Evolutionary conservation across 2,113 vertebrate species (phyloP), one percentile per base, ranked within the genome.

Genomic region (Glaucomys volans): DNA sequence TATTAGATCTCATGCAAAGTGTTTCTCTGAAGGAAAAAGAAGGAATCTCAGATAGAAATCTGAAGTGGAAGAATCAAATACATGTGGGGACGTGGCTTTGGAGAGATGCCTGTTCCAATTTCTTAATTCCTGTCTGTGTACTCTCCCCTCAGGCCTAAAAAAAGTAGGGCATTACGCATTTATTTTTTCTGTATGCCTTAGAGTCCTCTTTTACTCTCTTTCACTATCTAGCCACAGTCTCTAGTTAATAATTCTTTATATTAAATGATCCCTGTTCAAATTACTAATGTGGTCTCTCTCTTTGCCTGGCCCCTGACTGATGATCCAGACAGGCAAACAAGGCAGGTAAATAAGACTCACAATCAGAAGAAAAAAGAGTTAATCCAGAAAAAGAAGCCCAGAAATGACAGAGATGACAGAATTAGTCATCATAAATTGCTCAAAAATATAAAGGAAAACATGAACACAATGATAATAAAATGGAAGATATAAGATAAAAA

Each of bases 91-190:
- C 59, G 24, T 6, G 30, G 37, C n/a, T 42, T 26, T 4, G 47
- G 40, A 5, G 10, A 28, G 30, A 67, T 67, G 62, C 30, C 79
- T 91, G 30, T 79, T 84, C 28, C 35, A 59, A 72, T 26, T 85
- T 91, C 62, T 94, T 87, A 69, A 93, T 95, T 89, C 64, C 77
- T 75, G 13, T 54, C 66, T 81, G n/a, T 35, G 47, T 40, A 44
- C 54, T 80, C 64, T 87, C 44, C 40, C 40, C 4, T 75, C 20
- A 2, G 8, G 40, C 94, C 35, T 72, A 44, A 24, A 37, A 47
- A 37, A 88, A 81, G 28, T 14, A 50, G 54, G 47, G 9, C n/a
- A 85, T 81, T 67, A 84, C 81, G 30, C 12, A 30, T 86, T 52
- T 32, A 20, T 64, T 75, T 89, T 62, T 81, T 3, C 67, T 79